Base-by-base conservation (phyloP, 2,113 vertebrate genomes). In the Cyanoderma ruficeps region DNA sequence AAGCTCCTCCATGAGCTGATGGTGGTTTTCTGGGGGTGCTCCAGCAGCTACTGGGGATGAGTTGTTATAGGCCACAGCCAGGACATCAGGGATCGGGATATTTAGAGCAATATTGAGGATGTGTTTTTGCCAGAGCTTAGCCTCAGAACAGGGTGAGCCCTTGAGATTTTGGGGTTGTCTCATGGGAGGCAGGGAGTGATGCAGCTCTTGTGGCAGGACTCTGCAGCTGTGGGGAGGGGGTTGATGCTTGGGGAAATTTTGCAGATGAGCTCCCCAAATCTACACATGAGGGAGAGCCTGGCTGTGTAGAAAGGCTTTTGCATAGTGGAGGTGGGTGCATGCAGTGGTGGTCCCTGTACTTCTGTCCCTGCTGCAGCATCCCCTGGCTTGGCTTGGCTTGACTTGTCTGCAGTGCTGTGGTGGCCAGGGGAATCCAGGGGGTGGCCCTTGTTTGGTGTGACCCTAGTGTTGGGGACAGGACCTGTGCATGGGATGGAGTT, bases 201-300 rank as follows among this genome's bases (percentile, higher is more conserved):
- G 30, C 18, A 42, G 42, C 42, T 64, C 27, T 46, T 67, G 23
- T 59, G 44, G 28, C 69, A 65, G 49, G 37, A 77, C 42, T 68
- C 42, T 42, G 13, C 1, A 5, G 55, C 71, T 0, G 0, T 17
- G 12, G 15, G 4, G n/a, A n/a, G 15, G 6, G 6, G 4, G 8
- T 30, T n/a, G 37, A 47, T 64, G 37, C 42, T 22, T 24, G 7
- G 28, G 50, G 42, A 39, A 6, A 5, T 17, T 90, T 84, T 71
- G 37, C 50, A 52, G 50, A n/a, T 44, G 44, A 42, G 19, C 13
- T 17, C 23, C 41, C 35, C 10, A 33, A 44, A 81, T 30, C 41
- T 42, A 23, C 22, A 23, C 39, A 24, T 18, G 28, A 59, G 7
- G 17, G 17, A 44, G 25, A 64, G 27, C 25, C 41, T 49, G 79